These are phyloP conservation scores for Diachrysia chrysitis DNA, from an alignment of 2,888 invertebrate species.

Conservation along the genomic window DNA sequence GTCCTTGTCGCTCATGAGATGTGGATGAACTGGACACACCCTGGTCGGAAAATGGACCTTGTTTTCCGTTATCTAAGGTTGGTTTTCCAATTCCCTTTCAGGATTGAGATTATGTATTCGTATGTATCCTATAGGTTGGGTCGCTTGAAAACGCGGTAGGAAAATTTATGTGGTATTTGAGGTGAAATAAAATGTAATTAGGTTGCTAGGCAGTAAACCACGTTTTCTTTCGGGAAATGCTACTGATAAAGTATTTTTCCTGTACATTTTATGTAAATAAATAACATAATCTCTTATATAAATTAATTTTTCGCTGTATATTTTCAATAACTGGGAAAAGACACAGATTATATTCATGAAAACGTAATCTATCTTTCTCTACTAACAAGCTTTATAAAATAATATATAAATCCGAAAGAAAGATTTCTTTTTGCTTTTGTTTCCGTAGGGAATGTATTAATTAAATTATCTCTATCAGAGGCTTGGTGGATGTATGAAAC, in stretches of 20 bases:
- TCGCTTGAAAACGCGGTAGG: slow-evolving; percentile 12
- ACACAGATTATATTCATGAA: too few relatives aligned
- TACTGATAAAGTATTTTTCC: background rate
- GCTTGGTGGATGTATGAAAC: too few relatives aligned
- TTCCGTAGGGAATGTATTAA: too few relatives aligned
- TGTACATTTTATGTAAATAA: too few relatives aligned
- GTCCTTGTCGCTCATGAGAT: slow-evolving; percentile 83
- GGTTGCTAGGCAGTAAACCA: background rate
- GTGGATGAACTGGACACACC: slow-evolving; percentile 65
- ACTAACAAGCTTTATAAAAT: too few relatives aligned
- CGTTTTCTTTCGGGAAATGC: background rate
- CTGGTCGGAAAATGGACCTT: slow-evolving; percentile 50
- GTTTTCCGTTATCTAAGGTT: slow-evolving; percentile 33
- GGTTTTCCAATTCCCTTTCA: slow-evolving; percentile 23
- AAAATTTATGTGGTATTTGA: slow-evolving; percentile 9
- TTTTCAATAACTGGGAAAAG: too few relatives aligned
- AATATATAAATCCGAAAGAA: too few relatives aligned
- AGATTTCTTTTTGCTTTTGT: too few relatives aligned
- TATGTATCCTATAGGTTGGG: slow-evolving; percentile 47
- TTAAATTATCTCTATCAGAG: too few relatives aligned
- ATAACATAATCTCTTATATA: too few relatives aligned
- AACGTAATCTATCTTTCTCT: too few relatives aligned
- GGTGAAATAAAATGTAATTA: background rate
- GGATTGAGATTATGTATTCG: slow-evolving; percentile 34
- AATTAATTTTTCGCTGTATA: too few relatives aligned